Conservation (phyloP, 1,140 invertebrate species). For the Scaptomyza hsui region DNA sequence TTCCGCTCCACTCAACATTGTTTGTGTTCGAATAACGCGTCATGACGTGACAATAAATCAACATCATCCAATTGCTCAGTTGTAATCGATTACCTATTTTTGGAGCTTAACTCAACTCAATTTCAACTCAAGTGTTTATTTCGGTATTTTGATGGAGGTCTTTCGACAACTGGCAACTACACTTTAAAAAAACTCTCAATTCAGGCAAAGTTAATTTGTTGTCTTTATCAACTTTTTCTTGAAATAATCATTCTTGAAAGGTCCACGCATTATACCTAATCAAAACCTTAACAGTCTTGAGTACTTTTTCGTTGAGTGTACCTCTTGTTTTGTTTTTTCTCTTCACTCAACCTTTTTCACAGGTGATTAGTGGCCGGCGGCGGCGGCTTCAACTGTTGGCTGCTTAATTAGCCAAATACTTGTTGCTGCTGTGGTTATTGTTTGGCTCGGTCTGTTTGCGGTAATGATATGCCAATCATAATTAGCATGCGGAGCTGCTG, state of each 20-base stretch:
- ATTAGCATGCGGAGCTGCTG: constrained; percentile 58
- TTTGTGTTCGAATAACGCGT: not conserved
- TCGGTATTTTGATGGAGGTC: constrained; percentile 19
- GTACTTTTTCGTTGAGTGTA: not conserved
- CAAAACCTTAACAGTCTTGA: not conserved
- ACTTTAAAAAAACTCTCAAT: too few species aligned
- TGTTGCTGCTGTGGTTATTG: not conserved
- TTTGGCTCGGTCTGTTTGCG: constrained; percentile 31
- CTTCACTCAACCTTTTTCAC: constrained; percentile 59
- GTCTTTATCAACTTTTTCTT: too few species aligned
- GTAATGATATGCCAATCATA: constrained; percentile 80
- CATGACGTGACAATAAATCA: constrained; percentile 65
- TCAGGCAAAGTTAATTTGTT: too few species aligned
- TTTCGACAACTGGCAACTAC: constrained; percentile 3
- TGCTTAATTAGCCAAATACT: constrained; percentile 64
- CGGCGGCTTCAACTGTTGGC: constrained; percentile 36
- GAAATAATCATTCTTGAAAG: too few species aligned
- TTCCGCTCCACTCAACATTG: constrained; percentile 54
- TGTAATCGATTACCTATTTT: constrained; percentile 61
- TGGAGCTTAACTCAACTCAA: constrained; percentile 44
- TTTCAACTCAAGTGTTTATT: constrained; percentile 66
- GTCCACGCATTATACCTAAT: too few species aligned
- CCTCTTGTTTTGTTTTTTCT: not conserved
- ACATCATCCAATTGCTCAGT: constrained; percentile 52
- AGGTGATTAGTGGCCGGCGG: constrained; percentile 70